phyloP scores from a whole-genome alignment of 2,797 vertebrate genomes.

The Xiphorhynchus erythropygius region DNA sequence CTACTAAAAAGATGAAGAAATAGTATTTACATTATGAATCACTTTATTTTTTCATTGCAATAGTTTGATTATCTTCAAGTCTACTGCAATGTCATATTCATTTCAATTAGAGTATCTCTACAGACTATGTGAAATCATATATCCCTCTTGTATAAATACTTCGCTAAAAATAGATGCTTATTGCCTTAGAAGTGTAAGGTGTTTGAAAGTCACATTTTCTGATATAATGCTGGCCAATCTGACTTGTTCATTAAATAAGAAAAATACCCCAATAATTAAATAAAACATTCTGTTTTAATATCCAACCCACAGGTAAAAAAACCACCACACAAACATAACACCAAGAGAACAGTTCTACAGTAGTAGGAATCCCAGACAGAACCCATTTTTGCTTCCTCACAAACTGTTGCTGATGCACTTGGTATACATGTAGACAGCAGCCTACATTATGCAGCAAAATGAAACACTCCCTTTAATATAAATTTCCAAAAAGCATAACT shows the following conservation, averaged over 20 bases:
- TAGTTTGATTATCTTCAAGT: neutral
- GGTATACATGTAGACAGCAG: neutral
- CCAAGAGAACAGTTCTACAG: neutral
- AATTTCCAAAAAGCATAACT: neutral
- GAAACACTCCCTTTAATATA: neutral
- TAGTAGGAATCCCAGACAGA: neutral
- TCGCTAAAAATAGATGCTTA: conserved; percentile 1
- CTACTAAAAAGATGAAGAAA: neutral
- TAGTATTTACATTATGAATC: neutral
- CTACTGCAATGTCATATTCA: neutral
- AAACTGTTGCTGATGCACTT: neutral
- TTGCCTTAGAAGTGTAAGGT: neutral
- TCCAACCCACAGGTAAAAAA: neutral
- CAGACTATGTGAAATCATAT: neutral
- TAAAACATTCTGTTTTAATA: neutral
- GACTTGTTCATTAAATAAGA: conserved; percentile 13
- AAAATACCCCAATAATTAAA: neutral
- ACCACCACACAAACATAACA: fast-evolving
- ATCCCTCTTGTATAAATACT: neutral
- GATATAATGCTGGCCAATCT: conserved; percentile 22
- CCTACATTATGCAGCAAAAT: neutral
- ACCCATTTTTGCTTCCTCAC: neutral
- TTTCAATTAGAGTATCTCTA: neutral
- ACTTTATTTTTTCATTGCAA: neutral
- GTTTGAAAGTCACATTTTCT: neutral